Evolutionary conservation across 2,113 vertebrate species (phyloP).

Genomic region (Notarius quadriscutis): DNA sequence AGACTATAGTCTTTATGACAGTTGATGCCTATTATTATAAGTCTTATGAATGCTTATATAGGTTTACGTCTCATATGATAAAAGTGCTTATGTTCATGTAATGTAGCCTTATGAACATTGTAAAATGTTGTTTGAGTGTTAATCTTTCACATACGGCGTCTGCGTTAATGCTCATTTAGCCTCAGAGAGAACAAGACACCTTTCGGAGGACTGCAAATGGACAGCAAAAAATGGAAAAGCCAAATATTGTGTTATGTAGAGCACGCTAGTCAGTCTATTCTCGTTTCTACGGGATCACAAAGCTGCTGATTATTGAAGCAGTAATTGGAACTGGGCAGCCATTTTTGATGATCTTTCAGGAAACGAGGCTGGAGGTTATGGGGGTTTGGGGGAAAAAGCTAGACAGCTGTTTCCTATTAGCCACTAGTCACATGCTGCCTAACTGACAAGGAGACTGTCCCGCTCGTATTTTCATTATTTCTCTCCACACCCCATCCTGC

Average conservation of each 20-base stretch:
- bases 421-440: constrained; percentile 55
- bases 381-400: constrained; percentile 31
- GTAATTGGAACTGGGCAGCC: constrained; percentile 25
- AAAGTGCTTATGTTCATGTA: neutral
- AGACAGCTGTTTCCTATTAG: constrained; percentile 76
- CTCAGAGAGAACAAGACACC: neutral
- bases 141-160: neutral
- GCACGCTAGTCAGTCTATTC: neutral
- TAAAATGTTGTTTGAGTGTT: neutral
- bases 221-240: neutral
- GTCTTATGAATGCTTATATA: neutral
- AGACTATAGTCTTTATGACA: neutral
- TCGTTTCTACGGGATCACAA: neutral
- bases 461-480: constrained; percentile 7
- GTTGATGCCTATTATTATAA: neutral
- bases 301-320: constrained; percentile 7
- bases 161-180: neutral
- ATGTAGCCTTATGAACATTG: neutral
- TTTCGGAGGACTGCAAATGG: neutral
- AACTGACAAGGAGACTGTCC: constrained; percentile 43
- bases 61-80: neutral
- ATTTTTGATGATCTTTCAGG: constrained; percentile 33
- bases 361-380: constrained; percentile 40
- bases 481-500: neutral
- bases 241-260: neutral